Percentiles rank a stretch among this genome's conserved stretches.
Evolutionary conservation across 1,140 invertebrate genomes (phyloP).

Genomic region (Platyscapa corneri): DNA sequence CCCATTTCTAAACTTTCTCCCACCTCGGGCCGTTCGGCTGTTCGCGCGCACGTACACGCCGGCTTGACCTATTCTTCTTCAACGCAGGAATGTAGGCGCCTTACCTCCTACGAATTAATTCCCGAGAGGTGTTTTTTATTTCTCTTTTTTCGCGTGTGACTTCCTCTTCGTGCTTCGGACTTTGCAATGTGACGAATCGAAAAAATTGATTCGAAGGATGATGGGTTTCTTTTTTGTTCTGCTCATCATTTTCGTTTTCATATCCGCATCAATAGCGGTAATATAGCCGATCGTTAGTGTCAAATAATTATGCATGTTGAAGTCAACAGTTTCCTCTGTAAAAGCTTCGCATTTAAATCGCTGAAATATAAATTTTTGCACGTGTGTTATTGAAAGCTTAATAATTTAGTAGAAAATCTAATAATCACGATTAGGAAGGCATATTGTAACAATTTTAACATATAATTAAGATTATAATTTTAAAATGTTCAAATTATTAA

Average conservation of each 20-base stretch:
- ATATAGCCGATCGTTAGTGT: too few relatives aligned
- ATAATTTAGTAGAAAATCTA: too few relatives aligned
- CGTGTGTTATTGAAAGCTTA: too few relatives aligned
- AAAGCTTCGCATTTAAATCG: too few relatives aligned
- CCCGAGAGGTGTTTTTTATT: background rate
- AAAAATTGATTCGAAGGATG: background rate
- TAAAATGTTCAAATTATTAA: too few relatives aligned
- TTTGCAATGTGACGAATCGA: background rate
- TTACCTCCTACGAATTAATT: constrained; percentile 20
- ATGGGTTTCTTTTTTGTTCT: constrained; percentile 15
- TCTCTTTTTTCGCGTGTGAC: background rate
- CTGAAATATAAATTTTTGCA: too few relatives aligned
- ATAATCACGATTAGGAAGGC: too few relatives aligned
- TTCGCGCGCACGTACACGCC: background rate
- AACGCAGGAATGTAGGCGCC: constrained; percentile 6
- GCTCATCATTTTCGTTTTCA: background rate
- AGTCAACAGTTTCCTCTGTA: too few relatives aligned
- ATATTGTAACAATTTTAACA: too few relatives aligned
- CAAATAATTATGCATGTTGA: too few relatives aligned
- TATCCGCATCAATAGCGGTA: background rate
- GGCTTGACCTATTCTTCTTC: background rate
- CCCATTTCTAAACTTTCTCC: constrained; percentile 46
- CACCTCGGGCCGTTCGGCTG: background rate
- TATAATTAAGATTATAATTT: too few relatives aligned
- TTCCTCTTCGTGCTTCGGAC: background rate